Evolutionary conservation across 2,113 vertebrate species (phyloP), one percentile per base, ranked within the genome.

Genomic region (Nothocercus nigrocapillus): DNA sequence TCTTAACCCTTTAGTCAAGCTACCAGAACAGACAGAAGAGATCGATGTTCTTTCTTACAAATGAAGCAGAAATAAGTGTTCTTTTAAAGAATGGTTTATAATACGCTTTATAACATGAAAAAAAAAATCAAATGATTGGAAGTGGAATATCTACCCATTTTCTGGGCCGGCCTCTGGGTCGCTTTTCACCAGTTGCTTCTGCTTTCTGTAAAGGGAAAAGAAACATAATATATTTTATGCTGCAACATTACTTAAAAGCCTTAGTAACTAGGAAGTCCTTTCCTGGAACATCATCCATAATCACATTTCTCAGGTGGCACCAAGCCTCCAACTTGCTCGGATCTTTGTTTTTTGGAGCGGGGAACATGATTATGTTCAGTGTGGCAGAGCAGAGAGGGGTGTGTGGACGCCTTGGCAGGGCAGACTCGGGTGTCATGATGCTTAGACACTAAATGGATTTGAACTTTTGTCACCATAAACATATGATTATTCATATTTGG

Each of bases 101-200:
- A 85, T 45, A 83, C 22, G 78, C 53, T 93, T 96, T 78, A 45
- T 54, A 95, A 78, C 36, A 88, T 66, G 73, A 61, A 75, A 80
- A 92, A 94, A 75, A 61, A 73, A 93, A 96, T 90, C 62, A 72
- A 38, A 76, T 21, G 22, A 69, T 34, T 64, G 44, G 34, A 88
- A 91, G 19, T 54, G 58, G 45, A 97, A 96, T 85, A 97, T 99
- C 97, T 98, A 99, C 99, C 99, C 99, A 99, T 99, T 99, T 99
- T 97, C 99, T 99, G 70, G 99, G 99, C 97, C 99, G 98, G 86
- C 99, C 99, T 97, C 99, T 98, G 93, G 99, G 99, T 97, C 99
- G 98, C 97, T 98, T 98, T 98, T 99, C 98, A 96, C 98, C 99
- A 93, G 97, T 98, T 53, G 99, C 98, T 98, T 99, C 99, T 98